Evolutionary conservation across 2,113 vertebrate species (phyloP), one percentile per base, ranked within the genome.

Genomic region (Rattus norvegicus): DNA sequence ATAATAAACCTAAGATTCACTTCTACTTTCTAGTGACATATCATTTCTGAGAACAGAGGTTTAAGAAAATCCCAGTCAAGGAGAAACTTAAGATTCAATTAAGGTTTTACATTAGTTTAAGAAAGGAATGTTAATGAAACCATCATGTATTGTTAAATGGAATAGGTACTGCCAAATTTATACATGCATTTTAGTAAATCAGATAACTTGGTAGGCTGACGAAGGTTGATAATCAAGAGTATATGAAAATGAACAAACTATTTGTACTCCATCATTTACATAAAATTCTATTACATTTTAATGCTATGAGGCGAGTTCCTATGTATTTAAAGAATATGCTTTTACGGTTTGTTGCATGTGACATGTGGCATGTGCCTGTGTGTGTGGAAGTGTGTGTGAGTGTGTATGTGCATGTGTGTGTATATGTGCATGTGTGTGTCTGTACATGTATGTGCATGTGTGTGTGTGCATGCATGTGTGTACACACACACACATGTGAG

Each of bases 41-140:
- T 49, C 43, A 84, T 95, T 20, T 33, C 73, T 36, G 30, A 96
- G 63, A 96, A 83, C 6, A 94, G 30, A 11, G 19, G 2, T 75
- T 92, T 92, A 47, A 83, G 63, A 91, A 95, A 92, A 92, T 88
- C 1, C 67, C 77, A 59, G 43, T 93, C 24, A 69, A 9, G 30
- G 54, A 95, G 80, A 96, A 96, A 94, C 76, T 81, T 79, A 90
- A 85, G 52, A 94, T 73, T 90, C 92, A 96, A 90, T 87, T 90
- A 89, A 92, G 92, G 36, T 92, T 93, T 92, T 88, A 63, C 47
- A 88, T 59, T 83, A 95, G 49, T 65, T 93, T 88, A 91, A 94
- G 88, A 72, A 88, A 90, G 59, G 1, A 88, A 93, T 2, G 16
- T 61, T 84, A 72, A 43, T 33, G 83, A 16, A 93, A 22, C 81